phyloP scores from a whole-genome alignment of 1,140 invertebrate species.

The Mamestra configurata region DNA sequence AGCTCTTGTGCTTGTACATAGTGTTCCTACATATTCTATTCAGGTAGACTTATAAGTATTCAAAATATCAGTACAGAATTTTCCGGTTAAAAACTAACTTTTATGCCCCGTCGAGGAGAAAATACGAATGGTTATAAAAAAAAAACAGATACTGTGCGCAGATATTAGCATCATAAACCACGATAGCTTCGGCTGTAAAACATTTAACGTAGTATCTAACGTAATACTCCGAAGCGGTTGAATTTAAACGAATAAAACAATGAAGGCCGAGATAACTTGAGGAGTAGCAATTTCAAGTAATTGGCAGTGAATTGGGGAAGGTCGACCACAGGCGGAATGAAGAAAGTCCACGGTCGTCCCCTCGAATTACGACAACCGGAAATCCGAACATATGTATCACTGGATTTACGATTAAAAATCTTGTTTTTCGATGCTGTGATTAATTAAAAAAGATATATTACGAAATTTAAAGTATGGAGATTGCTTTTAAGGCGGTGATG shows the following conservation, averaged over 20 bases:
- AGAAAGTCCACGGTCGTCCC: constrained; percentile 52
- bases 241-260: constrained; percentile 21
- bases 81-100: too few relatives aligned
- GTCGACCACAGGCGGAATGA: constrained; percentile 38
- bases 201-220: constrained; percentile 1
- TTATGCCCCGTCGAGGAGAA: background rate
- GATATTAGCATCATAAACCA: background rate
- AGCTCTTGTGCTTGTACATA: too few relatives aligned
- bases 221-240: background rate
- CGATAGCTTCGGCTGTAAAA: background rate
- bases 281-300: constrained; percentile 48
- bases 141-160: background rate
- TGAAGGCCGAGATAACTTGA: constrained; percentile 24
- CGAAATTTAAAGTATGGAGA: too few relatives aligned
- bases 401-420: background rate
- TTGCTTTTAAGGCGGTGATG: background rate
- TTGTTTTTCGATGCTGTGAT: background rate
- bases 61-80: too few relatives aligned
- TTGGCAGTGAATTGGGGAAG: constrained; percentile 53
- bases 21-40: too few relatives aligned
- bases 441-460: too few relatives aligned
- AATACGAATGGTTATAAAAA: background rate
- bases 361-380: constrained; percentile 46
- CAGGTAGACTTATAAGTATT: too few relatives aligned
- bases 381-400: constrained; percentile 25